phyloP scores from a whole-genome alignment of 2,797 vertebrate genomes.

The Microctenopoma lineatum region DNA sequence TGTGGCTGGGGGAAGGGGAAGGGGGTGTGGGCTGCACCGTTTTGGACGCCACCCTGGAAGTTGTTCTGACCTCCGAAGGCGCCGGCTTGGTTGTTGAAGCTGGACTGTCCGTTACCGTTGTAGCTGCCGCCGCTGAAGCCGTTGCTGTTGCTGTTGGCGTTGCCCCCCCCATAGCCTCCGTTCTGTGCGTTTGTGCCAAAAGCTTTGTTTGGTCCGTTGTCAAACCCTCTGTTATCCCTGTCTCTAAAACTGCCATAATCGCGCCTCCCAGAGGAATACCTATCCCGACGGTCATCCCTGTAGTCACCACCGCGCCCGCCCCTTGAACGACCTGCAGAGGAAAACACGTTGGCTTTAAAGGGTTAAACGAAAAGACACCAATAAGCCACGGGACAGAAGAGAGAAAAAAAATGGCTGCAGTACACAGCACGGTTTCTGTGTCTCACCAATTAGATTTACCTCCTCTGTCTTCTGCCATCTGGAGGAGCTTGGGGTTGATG shows the following conservation, averaged over 20 bases:
- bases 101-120: conserved; percentile 89
- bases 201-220: conserved; percentile 90
- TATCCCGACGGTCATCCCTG: conserved; percentile 92
- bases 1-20: conserved; percentile 89
- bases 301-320: conserved; percentile 91
- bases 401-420: conserved; percentile 59
- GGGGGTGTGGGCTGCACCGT: conserved; percentile 88
- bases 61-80: conserved; percentile 89
- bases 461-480: conserved; percentile 99
- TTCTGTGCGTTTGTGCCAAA: conserved; percentile 91
- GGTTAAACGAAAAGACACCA: neutral
- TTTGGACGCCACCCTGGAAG: conserved; percentile 88
- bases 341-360: neutral
- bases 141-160: conserved; percentile 65
- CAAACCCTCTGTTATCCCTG: conserved; percentile 91
- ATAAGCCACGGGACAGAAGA: conserved; percentile 23
- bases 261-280: conserved; percentile 94
- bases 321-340: conserved; percentile 94
- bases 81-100: conserved; percentile 85
- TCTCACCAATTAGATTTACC: conserved; percentile 96
- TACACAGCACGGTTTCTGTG: conserved; percentile 86
- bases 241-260: conserved; percentile 94
- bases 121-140: conserved; percentile 77
- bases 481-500: conserved; percentile 99
- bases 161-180: conserved; percentile 84